Base-by-base conservation (phyloP, 2,797 vertebrate genomes). In the Merluccius polli region DNA sequence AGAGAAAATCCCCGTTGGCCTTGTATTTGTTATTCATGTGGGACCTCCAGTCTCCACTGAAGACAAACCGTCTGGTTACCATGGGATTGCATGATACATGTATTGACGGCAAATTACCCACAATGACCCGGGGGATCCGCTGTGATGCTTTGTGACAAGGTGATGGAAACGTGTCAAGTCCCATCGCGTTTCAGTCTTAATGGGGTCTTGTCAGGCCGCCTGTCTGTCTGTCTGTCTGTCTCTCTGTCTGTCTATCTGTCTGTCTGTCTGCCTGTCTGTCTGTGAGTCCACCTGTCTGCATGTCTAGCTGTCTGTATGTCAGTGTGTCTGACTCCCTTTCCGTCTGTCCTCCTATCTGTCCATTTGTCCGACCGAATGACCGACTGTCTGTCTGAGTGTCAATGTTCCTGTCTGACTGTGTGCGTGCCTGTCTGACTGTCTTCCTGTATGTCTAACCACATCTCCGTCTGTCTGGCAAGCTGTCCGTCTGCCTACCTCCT, bases 101-200 rank as follows among this genome's bases (percentile, higher is more conserved):
- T 85, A 79, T 79, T 85, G 80, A 84, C 75, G 79, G 80, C 79
- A 90, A 84, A 87, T 89, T 85, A 86, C 78, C 82, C 73, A 21
- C 77, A 77, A 73, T 74, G 77, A 77, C 84, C 78, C 78, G 18
- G 80, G 82, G 87, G 52, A 24, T 85, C 80, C 83, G 7, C 35
- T 32, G 72, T 83, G 82, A 89, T 77, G 85, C 80, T 81, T 77
- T 73, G 82, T 88, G 82, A 87, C 86, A 89, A 82, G 81, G 80
- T 77, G 87, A 90, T 74, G 75, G 84, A 83, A 76, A 87, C 1
- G 3, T 83, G 83, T 85, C 83, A 84, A 75, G 77, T 63, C 11
- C 24, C 73, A 84, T 86, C 77, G 77, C 73, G 73, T 73, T 13
- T 63, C 83, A 84, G 77, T 84, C 84, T 82, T 79, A 78, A 84